These are phyloP conservation scores for Aegypius monachus DNA, from an alignment of 2,113 vertebrate species.

Conservation along the genomic window DNA sequence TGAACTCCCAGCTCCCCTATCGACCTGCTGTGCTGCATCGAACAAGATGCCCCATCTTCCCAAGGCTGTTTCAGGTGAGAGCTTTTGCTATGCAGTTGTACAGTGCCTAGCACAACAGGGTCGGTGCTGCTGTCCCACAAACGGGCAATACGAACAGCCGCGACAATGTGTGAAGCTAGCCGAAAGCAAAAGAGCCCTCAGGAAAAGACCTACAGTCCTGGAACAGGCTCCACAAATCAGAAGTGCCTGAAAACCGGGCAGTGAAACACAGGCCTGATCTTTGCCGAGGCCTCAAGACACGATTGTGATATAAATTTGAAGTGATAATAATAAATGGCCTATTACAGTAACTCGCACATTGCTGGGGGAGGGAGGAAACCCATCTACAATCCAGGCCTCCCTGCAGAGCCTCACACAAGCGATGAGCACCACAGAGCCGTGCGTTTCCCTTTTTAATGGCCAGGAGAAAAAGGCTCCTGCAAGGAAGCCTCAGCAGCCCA, in stretches of 20 bases:
- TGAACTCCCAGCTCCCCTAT: neutral
- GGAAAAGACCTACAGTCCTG: neutral
- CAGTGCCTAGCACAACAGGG: neutral
- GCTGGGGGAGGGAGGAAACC: neutral
- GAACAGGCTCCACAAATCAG: neutral
- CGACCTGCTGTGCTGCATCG: neutral
- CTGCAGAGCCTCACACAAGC: neutral
- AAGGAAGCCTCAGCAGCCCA: conserved; percentile 21
- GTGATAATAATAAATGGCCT: conserved; percentile 44
- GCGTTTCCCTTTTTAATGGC: neutral
- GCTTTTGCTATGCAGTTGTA: neutral
- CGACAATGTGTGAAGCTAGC: fast-evolving
- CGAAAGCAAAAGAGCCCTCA: neutral
- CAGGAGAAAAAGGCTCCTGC: neutral
- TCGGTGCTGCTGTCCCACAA: fast-evolving
- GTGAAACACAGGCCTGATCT: neutral
- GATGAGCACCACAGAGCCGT: neutral
- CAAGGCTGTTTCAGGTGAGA: neutral
- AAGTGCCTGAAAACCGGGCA: neutral
- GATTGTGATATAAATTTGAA: neutral
- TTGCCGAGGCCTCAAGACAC: neutral
- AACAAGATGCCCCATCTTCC: fast-evolving
- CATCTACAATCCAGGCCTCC: neutral
- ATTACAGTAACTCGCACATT: neutral
- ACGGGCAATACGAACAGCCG: neutral